Evolutionary conservation across 2,797 vertebrate species (phyloP), one percentile per base, ranked within the genome.

Genomic region (Poeciliopsis infans): DNA sequence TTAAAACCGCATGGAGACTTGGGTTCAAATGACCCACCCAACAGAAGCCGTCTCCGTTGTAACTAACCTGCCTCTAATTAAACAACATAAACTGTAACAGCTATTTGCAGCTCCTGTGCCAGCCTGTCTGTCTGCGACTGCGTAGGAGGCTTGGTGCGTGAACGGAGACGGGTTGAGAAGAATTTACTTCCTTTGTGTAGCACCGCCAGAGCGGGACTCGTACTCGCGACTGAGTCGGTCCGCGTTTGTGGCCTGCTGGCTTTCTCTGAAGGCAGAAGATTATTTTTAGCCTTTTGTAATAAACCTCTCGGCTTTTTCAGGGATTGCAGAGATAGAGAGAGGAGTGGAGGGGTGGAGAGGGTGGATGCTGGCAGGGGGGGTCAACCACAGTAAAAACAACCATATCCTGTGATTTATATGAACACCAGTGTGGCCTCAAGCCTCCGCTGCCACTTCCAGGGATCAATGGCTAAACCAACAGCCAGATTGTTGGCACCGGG

Each of bases 381-480:
- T 33, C 61, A 69, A 83, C 88, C 89, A 79, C 90, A 87, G 79
- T 53, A 79, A 86, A 91, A 89, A 91, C 70, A 76, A 75, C 85
- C 79, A 84, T 83, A 87, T 91, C 79, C 85, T 91, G 79, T 91
- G 83, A 89, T 89, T 89, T 90, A 92, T 83, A 83, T 8, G 64
- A 89, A 76, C 84, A 71, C 64, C 77, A 82, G 78, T 75, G 87
- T 13, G 69, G 80, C 78, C 55, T 18, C 46, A 76, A 88, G 91
- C 87, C 79, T 88, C 85, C 85, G 74, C 81, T 61, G 81, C 89
- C 91, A 91, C 89, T 92, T 94, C 88, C 92, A 93, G 93, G 89
- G 93, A 94, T 95, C 92, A 92, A 85, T 90, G 86, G 90, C 90
- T 92, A 93, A 94, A 92, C 88, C 88, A 94, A 92, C 92, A 94